These are phyloP conservation scores for Arbacia lixula DNA, from an alignment of 53 echinoderm and acorn worm species.

Conservation along the genomic window DNA sequence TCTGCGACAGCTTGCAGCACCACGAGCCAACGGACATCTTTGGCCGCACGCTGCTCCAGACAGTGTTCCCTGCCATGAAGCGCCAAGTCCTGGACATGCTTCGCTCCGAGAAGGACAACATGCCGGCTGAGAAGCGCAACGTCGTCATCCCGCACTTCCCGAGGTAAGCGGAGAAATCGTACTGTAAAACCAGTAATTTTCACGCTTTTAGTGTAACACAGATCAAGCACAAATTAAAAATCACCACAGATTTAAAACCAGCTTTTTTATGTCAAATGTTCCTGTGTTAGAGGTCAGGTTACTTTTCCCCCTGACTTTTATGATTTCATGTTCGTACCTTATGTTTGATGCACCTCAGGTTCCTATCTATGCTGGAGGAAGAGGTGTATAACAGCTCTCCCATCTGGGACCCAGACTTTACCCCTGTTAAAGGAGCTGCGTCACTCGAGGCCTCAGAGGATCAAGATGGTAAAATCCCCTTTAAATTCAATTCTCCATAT, in stretches of 20 bases:
- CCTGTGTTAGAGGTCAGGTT: too few relatives aligned
- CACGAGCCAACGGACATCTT: slow-evolving; percentile 98
- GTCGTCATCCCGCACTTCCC: slow-evolving; percentile 96
- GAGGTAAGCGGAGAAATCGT: too few relatives aligned
- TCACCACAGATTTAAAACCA: too few relatives aligned
- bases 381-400: slow-evolving; percentile 92
- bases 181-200: too few relatives aligned
- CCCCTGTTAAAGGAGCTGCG: slow-evolving; percentile 55
- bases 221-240: too few relatives aligned
- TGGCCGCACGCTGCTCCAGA: slow-evolving; percentile 92
- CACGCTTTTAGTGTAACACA: too few relatives aligned
- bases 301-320: too few relatives aligned
- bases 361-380: slow-evolving; percentile 96
- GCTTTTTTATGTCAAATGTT: too few relatives aligned
- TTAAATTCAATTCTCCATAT: too few relatives aligned
- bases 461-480: too few relatives aligned
- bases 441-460: not conserved
- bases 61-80: slow-evolving; percentile 93
- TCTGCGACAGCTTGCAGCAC: slow-evolving; percentile 93
- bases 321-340: too few relatives aligned
- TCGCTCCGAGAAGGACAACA: slow-evolving; percentile 96
- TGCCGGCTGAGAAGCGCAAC: slow-evolving; percentile 97
- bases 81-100: slow-evolving; percentile 95
- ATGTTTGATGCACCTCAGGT: too few relatives aligned
- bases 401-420: slow-evolving; percentile 97